A percentile compares a stretch with the other conserved stretches of the same genome.
Conservation (phyloP, 2,797 vertebrate species). For the Staurois parvus region DNA sequence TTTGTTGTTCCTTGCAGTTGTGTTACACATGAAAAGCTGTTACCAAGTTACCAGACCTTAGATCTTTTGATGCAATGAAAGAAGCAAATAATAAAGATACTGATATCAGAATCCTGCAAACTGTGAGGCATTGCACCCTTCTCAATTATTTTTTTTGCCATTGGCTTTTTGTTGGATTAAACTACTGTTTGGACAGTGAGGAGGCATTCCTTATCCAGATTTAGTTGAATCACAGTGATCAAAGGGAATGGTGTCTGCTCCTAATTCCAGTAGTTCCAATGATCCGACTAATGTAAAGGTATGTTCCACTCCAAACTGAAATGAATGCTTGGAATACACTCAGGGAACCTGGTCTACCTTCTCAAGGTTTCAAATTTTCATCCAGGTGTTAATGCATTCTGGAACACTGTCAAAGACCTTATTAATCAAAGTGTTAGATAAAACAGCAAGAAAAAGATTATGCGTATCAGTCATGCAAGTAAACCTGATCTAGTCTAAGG, state of each 20-base stretch:
- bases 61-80: conserved; percentile 34
- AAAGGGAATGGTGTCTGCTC: not conserved
- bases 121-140: not conserved
- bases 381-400: not conserved
- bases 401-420: too few species aligned
- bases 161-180: not conserved
- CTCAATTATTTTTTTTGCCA: not conserved
- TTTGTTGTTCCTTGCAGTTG: conserved; percentile 23
- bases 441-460: too few species aligned
- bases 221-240: not conserved
- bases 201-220: not conserved
- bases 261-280: not conserved
- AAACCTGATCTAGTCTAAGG: too few species aligned
- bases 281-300: not conserved
- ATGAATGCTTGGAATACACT: not conserved
- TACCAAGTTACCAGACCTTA: conserved; percentile 41
- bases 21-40: conserved; percentile 43
- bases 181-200: not conserved
- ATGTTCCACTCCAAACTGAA: not conserved
- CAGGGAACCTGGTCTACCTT: not conserved
- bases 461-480: too few species aligned
- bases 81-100: not conserved
- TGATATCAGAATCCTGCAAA: not conserved
- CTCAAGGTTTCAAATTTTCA: not conserved
- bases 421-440: too few species aligned